phyloP scores from a whole-genome alignment of 2,113 vertebrate genomes.

The Scortum barcoo region DNA sequence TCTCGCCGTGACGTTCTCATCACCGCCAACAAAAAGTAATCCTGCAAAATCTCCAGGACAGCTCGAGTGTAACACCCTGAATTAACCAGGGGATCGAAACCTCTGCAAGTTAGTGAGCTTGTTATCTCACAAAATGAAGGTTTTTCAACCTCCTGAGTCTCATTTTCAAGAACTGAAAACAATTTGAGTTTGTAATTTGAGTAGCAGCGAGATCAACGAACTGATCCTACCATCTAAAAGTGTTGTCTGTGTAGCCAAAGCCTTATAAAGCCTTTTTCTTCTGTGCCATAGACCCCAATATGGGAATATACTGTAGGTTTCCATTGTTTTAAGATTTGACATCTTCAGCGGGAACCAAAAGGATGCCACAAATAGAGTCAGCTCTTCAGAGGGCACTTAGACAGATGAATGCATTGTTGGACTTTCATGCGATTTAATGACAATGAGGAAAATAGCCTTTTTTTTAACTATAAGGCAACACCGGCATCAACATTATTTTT shows the following conservation, averaged over 20 bases:
- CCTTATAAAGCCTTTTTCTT: too few relatives aligned
- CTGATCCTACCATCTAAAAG: too few relatives aligned
- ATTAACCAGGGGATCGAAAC: conserved; percentile 19
- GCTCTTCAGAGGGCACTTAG: not conserved
- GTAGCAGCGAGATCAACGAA: too few relatives aligned
- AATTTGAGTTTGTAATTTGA: not conserved
- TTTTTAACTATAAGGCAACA: not conserved
- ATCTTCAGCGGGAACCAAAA: not conserved
- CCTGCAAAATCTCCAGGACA: conserved; percentile 15
- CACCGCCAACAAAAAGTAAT: conserved; percentile 17
- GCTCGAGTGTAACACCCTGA: not conserved
- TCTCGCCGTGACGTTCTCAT: not conserved
- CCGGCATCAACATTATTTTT: not conserved
- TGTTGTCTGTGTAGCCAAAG: too few relatives aligned
- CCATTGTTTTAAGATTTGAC: too few relatives aligned
- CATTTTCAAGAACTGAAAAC: conserved; percentile 1
- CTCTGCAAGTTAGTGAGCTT: not conserved
- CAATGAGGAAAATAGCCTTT: not conserved
- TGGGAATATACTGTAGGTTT: too few relatives aligned
- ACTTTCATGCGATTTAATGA: too few relatives aligned
- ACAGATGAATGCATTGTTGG: not conserved
- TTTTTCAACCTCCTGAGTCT: not conserved
- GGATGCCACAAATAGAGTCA: not conserved
- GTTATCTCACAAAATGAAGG: not conserved
- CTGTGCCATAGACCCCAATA: too few relatives aligned